Evolutionary conservation across 1,140 invertebrate species (phyloP), one percentile per base, ranked within the genome.

Genomic region (Acromyrmex charruanus): DNA sequence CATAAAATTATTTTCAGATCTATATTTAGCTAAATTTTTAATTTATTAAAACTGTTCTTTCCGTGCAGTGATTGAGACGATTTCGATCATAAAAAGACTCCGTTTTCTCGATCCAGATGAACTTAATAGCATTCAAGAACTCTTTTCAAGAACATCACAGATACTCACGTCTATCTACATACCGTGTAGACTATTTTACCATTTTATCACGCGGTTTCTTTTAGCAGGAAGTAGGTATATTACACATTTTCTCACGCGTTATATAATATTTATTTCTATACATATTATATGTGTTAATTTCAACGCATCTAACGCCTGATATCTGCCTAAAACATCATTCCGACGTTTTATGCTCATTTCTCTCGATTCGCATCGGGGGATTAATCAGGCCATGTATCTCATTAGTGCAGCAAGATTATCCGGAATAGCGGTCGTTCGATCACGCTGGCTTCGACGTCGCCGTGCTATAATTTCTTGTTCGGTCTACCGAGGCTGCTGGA

Each of bases 371-470:
- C 5, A 28, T 53, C 39, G 18, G 6, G 12, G 25, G 9, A 84
- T 74, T 84, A 84, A 84, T 84, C 51, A 31, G 55, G 44, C n/a
- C 69, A 51, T 71, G 39, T 80, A 65, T 72, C 49, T 82, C 55
- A 74, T 74, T 81, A 74, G 21, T 31, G n/a, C 16, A 39, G 55
- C 80, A 74, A 84, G 69, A 84, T 84, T 71, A 74, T 61, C 69
- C 53, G 80, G 55, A 61, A 81, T 71, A 61, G 39, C 39, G 69
- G 12, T 35, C 49, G 69, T 80, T 88, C 85, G 66, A 81, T 87
- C 85, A 87, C 80, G 66, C 80, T 25, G 49, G 90, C 84, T 89
- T 87, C 90, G 87, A 88, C 84, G 85, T 91, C 49, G 61, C 53
- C 44, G 66, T 59, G 39, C 49, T 55, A 68, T 81, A 82, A 75